phyloP scores from a whole-genome alignment of 2,113 vertebrate genomes.

The Ondatra zibethicus region DNA sequence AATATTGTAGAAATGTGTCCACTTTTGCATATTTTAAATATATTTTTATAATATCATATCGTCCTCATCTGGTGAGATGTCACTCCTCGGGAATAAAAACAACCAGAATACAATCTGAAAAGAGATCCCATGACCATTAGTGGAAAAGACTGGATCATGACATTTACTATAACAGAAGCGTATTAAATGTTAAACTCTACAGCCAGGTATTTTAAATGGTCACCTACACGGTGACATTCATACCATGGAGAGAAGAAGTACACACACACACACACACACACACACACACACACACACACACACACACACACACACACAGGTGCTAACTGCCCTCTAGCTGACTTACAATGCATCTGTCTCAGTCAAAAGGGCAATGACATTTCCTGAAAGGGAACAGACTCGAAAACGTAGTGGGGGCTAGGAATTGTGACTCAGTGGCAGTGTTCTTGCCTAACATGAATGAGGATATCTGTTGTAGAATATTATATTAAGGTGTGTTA shows the following conservation, averaged over 20 bases:
- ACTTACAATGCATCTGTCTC: background rate
- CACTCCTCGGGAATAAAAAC: background rate
- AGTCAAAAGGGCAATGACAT: constrained; percentile 3
- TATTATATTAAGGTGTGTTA: no score
- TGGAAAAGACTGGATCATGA: background rate
- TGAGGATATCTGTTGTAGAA: background rate
- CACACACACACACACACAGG: background rate
- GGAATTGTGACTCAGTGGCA: background rate
- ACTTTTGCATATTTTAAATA: background rate
- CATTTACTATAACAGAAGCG: constrained; percentile 21
- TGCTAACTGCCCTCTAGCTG: background rate
- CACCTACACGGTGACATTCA: background rate
- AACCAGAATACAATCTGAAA: constrained; percentile 25
- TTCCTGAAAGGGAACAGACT: background rate
- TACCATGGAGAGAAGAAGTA: background rate
- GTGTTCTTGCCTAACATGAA: background rate
- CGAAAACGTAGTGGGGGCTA: background rate
- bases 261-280: background rate
- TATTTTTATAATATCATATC: background rate
- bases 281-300: background rate
- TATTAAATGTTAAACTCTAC: background rate
- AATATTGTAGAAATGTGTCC: background rate
- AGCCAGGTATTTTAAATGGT: background rate
- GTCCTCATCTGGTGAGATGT: background rate
- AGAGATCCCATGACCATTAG: background rate